These are phyloP conservation scores for Eulemur mongoz DNA, from an alignment of 2,797 vertebrate genomes.

Conservation along the genomic window DNA sequence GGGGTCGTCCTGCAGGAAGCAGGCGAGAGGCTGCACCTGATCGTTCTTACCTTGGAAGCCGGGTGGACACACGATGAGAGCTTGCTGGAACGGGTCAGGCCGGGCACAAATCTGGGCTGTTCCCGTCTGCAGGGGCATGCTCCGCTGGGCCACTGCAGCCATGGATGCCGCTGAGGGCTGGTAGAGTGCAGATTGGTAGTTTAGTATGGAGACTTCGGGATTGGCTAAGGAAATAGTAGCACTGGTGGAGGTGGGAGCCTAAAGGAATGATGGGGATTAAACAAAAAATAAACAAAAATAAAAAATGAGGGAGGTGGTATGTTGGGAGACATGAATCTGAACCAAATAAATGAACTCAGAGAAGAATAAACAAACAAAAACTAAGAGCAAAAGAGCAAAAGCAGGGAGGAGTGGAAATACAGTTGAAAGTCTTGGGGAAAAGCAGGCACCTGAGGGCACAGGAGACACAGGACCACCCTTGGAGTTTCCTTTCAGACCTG, in stretches of 20 bases:
- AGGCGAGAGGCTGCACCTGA: not conserved
- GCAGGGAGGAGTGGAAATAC: not conserved
- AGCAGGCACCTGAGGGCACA: not conserved
- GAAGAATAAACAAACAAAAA: conserved; percentile 71
- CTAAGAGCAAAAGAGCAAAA: conserved; percentile 59
- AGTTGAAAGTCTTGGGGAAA: not conserved
- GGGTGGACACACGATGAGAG: conserved; percentile 99
- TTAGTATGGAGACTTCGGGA: conserved; percentile 98
- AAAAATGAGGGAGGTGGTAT: conserved; percentile 85
- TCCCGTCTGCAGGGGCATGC: conserved; percentile 96
- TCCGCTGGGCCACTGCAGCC: conserved; percentile 97
- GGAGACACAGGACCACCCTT: rapidly evolving
- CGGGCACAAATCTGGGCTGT: conserved; percentile 96
- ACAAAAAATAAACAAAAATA: conserved; percentile 89
- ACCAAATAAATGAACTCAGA: conserved; percentile 70
- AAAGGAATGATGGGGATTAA: conserved; percentile 92
- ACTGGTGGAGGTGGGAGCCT: conserved; percentile 98
- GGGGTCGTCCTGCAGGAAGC: not conserved
- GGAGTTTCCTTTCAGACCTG: not conserved
- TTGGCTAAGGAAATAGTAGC: conserved; percentile 98
- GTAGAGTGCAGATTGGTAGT: conserved; percentile 99
- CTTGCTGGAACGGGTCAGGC: conserved; percentile 99
- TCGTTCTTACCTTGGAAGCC: conserved; percentile 96
- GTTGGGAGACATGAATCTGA: conserved; percentile 75
- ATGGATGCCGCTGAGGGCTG: conserved; percentile 98